These are phyloP conservation scores for Diarsia brunnea DNA, from an alignment of 2,888 invertebrate genomes.

Conservation along the genomic window DNA sequence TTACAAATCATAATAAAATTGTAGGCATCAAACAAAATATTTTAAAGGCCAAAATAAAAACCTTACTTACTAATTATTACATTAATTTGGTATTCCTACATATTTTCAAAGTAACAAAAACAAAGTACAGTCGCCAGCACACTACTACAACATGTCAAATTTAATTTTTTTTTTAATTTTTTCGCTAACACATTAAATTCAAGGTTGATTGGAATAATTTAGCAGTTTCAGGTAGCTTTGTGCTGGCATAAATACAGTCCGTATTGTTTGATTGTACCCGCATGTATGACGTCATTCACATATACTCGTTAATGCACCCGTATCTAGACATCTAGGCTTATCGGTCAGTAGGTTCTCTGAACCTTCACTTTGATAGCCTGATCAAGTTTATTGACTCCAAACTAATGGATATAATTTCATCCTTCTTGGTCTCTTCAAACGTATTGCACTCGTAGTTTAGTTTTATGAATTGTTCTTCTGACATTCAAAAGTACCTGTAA, in stretches of 20 bases:
- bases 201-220: too few relatives aligned
- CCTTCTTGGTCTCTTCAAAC: conserved; percentile 4
- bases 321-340: conserved; percentile 47
- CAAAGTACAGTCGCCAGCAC: neutral
- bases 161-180: too few relatives aligned
- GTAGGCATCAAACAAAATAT: neutral
- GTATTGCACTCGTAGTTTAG: too few relatives aligned
- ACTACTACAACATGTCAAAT: too few relatives aligned
- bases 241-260: neutral
- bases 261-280: neutral
- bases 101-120: neutral
- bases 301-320: conserved; percentile 24
- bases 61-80: neutral
- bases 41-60: neutral
- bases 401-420: conserved; percentile 12
- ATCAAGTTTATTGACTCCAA: conserved; percentile 24
- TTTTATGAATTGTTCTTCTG: too few relatives aligned
- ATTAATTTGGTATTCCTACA: neutral
- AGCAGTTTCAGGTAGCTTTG: too few relatives aligned
- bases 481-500: too few relatives aligned
- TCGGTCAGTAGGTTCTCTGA: conserved; percentile 47
- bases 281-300: conserved; percentile 16
- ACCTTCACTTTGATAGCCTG: conserved; percentile 47
- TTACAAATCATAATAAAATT: neutral
- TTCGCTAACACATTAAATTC: too few relatives aligned